Evolutionary conservation across 2,888 invertebrate species (phyloP), one percentile per base, ranked within the genome.

Genomic region (Microctonus hyperodae): DNA sequence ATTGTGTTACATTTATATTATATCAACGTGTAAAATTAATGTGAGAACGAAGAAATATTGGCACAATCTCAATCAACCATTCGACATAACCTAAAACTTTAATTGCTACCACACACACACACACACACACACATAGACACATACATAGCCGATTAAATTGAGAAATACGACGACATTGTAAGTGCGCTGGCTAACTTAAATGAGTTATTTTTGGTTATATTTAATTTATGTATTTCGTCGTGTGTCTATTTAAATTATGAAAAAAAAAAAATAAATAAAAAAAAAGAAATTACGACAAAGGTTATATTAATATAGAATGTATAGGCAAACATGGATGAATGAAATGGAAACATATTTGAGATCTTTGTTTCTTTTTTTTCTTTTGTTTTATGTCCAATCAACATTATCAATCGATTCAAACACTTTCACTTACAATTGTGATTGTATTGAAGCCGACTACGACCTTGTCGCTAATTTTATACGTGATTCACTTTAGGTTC

Each of bases 391-490:
- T 5, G 22, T 57, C 22, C 22, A 57, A 23, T 37, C 57, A 37
- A 37, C 50, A n/a, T 64, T 58, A 64, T 64, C 58, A 64, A 58
- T 58, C 51, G 37, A 64, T 64, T 64, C 13, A 58, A 37, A 37
- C 33, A 35, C n/a, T 16, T 50, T 9, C 16, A 16, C 55, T 16
- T n/a, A 51, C 35, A 50, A 55, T 55, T 53, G 56, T 61, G 23
- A 61, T 66, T 57, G 60, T 66, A 57, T 61, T 50, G 13, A 22
- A 50, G 23, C 61, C 20, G 61, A 37, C 28, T 11, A 23, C 56
- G 67, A 57, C 62, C 67, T 63, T 67, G 63, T 25, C 63, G 28
- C 63, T 63, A 67, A 63, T 58, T 67, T 67, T 61, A 61, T 66
- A 56, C 31, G 59, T 67, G 28, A 67, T 63, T 63, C 35, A 37